phyloP scores from a whole-genome alignment of 2,888 invertebrate species.

The Drosophila yooni region DNA sequence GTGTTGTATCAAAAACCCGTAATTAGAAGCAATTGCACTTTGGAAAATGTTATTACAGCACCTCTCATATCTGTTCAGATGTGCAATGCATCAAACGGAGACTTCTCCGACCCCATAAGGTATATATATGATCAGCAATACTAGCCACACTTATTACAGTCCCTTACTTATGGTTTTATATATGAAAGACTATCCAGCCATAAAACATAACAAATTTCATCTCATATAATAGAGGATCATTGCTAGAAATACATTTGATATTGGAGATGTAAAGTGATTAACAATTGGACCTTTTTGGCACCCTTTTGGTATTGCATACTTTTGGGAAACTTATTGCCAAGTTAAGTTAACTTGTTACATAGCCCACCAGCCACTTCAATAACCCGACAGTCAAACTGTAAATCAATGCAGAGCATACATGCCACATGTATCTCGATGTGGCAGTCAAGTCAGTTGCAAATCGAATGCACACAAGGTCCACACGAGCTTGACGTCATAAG shows the following conservation, averaged over 20 bases:
- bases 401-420: slow-evolving; percentile 30
- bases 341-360: not conserved
- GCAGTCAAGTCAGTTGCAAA: slow-evolving; percentile 26
- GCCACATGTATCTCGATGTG: slow-evolving; percentile 6
- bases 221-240: not conserved
- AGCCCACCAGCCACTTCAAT: not conserved
- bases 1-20: not conserved
- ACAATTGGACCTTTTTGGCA: not conserved
- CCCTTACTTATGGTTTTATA: not conserved
- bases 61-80: not conserved
- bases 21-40: not conserved
- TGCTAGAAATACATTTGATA: not conserved
- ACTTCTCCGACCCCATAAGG: not conserved
- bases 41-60: not conserved
- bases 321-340: slow-evolving; percentile 10
- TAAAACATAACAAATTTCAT: not conserved
- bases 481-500: slow-evolving; percentile 49
- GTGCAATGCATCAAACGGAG: not conserved
- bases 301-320: slow-evolving; percentile 33
- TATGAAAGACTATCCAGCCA: not conserved
- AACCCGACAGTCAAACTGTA: slow-evolving; percentile 23
- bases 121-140: not conserved
- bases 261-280: not conserved
- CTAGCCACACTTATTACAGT: not conserved
- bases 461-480: slow-evolving; percentile 32